Percentiles rank a stretch among this genome's conserved stretches.
Evolutionary conservation across 2,888 invertebrate genomes (phyloP).

Genomic region (Drosophila tripunctata): DNA sequence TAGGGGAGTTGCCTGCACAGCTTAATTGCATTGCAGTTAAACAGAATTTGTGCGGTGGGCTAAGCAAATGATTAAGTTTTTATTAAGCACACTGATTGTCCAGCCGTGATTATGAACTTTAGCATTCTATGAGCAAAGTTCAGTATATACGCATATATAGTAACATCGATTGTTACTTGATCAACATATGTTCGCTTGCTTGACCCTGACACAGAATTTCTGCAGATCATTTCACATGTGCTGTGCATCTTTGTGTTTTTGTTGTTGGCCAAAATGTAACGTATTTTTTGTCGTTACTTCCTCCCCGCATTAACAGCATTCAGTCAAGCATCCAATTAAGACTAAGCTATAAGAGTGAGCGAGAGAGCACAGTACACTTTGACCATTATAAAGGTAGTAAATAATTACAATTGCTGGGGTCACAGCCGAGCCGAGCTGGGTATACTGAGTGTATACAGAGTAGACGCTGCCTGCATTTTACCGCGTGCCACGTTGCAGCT

Average conservation of each 20-base stretch:
- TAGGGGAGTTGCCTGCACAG: slow-evolving; percentile 48
- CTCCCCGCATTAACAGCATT: slow-evolving; percentile 3
- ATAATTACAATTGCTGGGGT: slow-evolving; percentile 30
- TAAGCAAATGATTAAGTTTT: slow-evolving; percentile 14
- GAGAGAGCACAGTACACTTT: background rate
- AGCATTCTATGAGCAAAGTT: background rate
- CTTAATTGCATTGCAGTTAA: slow-evolving; percentile 28
- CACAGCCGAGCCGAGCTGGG: slow-evolving; percentile 7
- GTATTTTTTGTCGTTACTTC: slow-evolving; percentile 6
- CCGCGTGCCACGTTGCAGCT: slow-evolving; percentile 56
- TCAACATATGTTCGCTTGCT: slow-evolving; percentile 4
- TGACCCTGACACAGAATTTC: slow-evolving; percentile 37
- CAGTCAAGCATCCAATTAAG: slow-evolving; percentile 16
- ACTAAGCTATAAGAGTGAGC: background rate
- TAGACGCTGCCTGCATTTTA: slow-evolving; percentile 14
- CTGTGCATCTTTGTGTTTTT: slow-evolving; percentile 2
- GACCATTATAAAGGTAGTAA: slow-evolving; percentile 18
- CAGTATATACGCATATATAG: background rate
- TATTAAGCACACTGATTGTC: slow-evolving; percentile 17
- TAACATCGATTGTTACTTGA: background rate
- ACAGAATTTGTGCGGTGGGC: slow-evolving; percentile 6
- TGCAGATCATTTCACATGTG: slow-evolving; percentile 16
- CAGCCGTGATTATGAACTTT: slow-evolving; percentile 6
- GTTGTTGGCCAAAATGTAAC: slow-evolving; percentile 25
- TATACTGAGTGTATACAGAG: background rate